These are phyloP conservation scores for Solea senegalensis DNA, from an alignment of 2,113 vertebrate species.

Conservation along the genomic window DNA sequence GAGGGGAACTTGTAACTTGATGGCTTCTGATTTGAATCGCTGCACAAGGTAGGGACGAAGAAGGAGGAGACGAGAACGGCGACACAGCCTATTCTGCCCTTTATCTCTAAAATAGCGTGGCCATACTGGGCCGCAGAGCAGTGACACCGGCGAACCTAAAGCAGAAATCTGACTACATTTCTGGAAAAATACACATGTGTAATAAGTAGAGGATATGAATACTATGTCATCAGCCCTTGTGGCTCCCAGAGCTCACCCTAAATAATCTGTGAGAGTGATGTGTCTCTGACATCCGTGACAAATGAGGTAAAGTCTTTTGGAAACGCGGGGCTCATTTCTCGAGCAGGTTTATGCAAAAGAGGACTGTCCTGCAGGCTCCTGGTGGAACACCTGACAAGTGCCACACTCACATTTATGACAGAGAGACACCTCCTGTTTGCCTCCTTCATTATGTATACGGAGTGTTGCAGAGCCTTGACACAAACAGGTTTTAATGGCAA, in stretches of 20 bases:
- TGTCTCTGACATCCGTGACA: not conserved
- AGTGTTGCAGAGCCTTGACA: too few species aligned
- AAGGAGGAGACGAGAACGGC: not conserved
- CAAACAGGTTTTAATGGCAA: too few species aligned
- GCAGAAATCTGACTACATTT: not conserved
- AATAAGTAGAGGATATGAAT: not conserved
- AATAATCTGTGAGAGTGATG: constrained; percentile 1
- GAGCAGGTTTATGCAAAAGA: not conserved
- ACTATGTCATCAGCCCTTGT: not conserved
- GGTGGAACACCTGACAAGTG: not conserved
- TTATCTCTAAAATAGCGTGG: not conserved
- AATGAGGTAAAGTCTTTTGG: not conserved
- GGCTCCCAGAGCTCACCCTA: constrained; percentile 13
- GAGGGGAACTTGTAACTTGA: constrained; percentile 16
- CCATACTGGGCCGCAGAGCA: not conserved
- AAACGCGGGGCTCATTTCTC: not conserved
- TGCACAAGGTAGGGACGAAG: not conserved
- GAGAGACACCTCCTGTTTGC: not conserved
- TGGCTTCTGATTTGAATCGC: constrained; percentile 30
- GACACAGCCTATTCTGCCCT: not conserved
- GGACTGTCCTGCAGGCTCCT: not conserved
- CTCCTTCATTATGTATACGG: not conserved
- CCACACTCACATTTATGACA: not conserved
- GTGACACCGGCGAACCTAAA: not conserved
- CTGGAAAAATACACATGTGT: not conserved